A percentile compares a stretch with the other conserved stretches of the same genome.
Evolutionary conservation across 1,140 invertebrate genomes (phyloP).

Genomic region (Pogonomyrmex barbatus): DNA sequence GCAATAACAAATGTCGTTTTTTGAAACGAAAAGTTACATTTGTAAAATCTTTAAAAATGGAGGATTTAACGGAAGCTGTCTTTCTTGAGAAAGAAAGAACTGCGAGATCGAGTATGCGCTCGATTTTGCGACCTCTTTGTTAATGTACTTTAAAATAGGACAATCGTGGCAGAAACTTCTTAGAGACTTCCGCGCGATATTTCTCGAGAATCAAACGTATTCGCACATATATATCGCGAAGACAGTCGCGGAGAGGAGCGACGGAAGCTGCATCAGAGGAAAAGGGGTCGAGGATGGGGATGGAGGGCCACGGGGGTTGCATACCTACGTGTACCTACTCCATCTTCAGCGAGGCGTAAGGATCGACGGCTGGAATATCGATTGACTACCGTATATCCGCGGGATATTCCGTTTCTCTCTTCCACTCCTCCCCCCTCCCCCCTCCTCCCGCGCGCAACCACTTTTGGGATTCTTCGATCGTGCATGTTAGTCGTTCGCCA

Average conservation of each 20-base stretch:
- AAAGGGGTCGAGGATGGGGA: constrained; percentile 46
- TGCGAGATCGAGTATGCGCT: neutral
- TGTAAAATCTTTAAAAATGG: neutral
- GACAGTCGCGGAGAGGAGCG: constrained; percentile 23
- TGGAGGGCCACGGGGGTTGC: constrained; percentile 48
- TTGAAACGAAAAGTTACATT: neutral
- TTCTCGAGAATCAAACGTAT: constrained; percentile 35
- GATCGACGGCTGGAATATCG: constrained; percentile 76
- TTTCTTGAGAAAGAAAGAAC: neutral
- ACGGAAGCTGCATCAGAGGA: neutral
- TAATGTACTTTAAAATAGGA: constrained; percentile 31
- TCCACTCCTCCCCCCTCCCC: neutral
- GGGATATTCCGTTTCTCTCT: constrained; percentile 44
- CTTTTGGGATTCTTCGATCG: constrained; percentile 67
- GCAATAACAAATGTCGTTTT: neutral
- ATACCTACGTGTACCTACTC: constrained; percentile 71
- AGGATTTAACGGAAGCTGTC: neutral
- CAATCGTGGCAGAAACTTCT: constrained; percentile 27
- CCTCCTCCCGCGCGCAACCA: neutral
- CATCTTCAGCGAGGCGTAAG: constrained; percentile 64
- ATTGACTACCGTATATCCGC: constrained; percentile 69
- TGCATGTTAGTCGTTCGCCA: constrained; percentile 65
- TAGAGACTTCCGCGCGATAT: constrained; percentile 34
- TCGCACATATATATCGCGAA: constrained; percentile 38
- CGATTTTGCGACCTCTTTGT: constrained; percentile 2